Evolutionary conservation across 2,888 invertebrate genomes (phyloP).

Genomic region (Terebella lapidaria): DNA sequence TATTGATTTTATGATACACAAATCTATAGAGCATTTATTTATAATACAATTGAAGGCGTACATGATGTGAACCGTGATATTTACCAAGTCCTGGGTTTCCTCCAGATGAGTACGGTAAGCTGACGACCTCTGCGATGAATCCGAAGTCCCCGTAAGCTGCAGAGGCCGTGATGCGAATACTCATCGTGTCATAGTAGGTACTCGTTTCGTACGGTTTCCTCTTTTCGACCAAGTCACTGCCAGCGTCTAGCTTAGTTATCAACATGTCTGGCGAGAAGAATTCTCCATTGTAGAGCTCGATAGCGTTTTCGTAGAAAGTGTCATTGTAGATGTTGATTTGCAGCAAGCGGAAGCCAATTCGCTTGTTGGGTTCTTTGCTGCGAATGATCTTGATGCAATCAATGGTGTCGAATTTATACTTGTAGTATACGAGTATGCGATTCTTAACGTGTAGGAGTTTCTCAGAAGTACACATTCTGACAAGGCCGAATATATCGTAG

Average conservation of each 20-base stretch:
- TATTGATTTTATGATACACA: no score
- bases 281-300: slow-evolving; percentile 87
- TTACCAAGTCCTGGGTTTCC: slow-evolving; percentile 43
- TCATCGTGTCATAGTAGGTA: slow-evolving; percentile 57
- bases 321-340: slow-evolving; percentile 50
- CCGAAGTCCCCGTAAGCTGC: slow-evolving; percentile 87
- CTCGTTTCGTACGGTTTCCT: slow-evolving; percentile 27
- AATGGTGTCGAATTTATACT: slow-evolving; percentile 91
- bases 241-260: slow-evolving; percentile 29
- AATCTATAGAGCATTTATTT: no score
- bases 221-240: slow-evolving; percentile 21
- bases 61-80: slow-evolving; percentile 2
- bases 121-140: slow-evolving; percentile 94
- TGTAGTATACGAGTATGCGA: slow-evolving; percentile 86
- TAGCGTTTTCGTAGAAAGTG: slow-evolving; percentile 64
- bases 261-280: slow-evolving; percentile 65
- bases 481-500: slow-evolving; percentile 84
- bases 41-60: no score
- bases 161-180: slow-evolving; percentile 86
- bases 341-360: slow-evolving; percentile 69
- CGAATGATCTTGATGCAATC: slow-evolving; percentile 97
- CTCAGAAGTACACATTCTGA: slow-evolving; percentile 92
- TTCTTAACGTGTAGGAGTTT: slow-evolving; percentile 88
- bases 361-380: slow-evolving; percentile 77
- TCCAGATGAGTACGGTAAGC: slow-evolving; percentile 64